Percentiles rank a stretch among this genome's conserved stretches.
Conservation (phyloP, 2,888 invertebrate genomes). For the Oxystoma pomonae region DNA sequence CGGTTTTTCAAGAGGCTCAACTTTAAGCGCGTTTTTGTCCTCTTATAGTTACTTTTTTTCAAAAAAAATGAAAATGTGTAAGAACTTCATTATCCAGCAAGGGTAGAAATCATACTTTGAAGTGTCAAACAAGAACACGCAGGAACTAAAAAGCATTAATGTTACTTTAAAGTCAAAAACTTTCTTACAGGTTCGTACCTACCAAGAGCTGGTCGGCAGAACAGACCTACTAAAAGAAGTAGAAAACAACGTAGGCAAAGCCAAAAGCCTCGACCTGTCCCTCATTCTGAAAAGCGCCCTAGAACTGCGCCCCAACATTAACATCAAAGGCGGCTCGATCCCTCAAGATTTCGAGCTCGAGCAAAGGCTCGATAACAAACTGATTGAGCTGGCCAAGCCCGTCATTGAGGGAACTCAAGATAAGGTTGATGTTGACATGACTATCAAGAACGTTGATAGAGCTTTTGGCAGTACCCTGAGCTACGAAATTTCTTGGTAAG, state of each 20-base stretch:
- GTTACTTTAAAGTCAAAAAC: too few species aligned
- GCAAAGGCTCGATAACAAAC: slow-evolving; percentile 73
- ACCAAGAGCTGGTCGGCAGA: slow-evolving; percentile 79
- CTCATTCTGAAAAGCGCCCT: slow-evolving; percentile 85
- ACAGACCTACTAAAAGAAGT: slow-evolving; percentile 82
- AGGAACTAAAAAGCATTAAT: too few species aligned
- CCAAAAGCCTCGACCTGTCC: slow-evolving; percentile 78
- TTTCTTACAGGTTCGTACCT: slow-evolving; percentile 41
- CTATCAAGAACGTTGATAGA: slow-evolving; percentile 86
- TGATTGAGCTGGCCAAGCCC: slow-evolving; percentile 67
- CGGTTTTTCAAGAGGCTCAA: too few species aligned
- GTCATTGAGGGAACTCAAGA: slow-evolving; percentile 71
- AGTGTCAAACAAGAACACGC: too few species aligned
- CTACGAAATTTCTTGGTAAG: slow-evolving; percentile 90
- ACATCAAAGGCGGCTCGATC: slow-evolving; percentile 81
- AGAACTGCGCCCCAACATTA: slow-evolving; percentile 84
- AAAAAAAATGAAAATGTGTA: too few species aligned
- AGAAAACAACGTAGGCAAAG: slow-evolving; percentile 70
- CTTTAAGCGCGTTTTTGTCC: too few species aligned
- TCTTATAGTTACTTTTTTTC: too few species aligned
- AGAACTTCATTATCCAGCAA: too few species aligned
- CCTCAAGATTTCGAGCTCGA: slow-evolving; percentile 84
- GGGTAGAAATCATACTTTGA: too few species aligned
- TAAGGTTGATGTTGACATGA: slow-evolving; percentile 67
- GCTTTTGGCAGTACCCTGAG: slow-evolving; percentile 93